Evolutionary conservation across 1,140 invertebrate species (phyloP), one percentile per base, ranked within the genome.

Genomic region (Eurosta solidaginis): DNA sequence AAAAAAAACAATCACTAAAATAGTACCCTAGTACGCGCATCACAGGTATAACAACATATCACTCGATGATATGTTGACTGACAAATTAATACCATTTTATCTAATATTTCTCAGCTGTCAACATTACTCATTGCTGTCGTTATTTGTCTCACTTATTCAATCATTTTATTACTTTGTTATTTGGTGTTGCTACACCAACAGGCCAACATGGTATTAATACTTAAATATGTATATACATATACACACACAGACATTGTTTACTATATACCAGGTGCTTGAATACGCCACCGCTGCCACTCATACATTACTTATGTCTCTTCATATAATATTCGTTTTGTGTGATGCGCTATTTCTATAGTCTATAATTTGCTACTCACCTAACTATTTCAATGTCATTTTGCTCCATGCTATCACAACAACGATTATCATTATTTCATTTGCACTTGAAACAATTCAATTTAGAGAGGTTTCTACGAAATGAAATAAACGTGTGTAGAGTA

Each of bases 381-480:
- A n/a, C n/a, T n/a, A n/a, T n/a, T n/a, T n/a, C n/a, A n/a, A n/a
- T n/a, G n/a, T n/a, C n/a, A n/a, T 63, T 63, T 40, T 63, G 29
- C 59, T 36, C 14, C 22, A 68, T n/a, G 59, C 33, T 36, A 17
- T 40, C 33, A 20, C 59, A 10, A 47, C 17, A 10, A 9, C 45
- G 25, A 47, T 75, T 75, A 20, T 49, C 73, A 75, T 75, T 75
- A 75, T 80, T 83, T 81, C 84, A 83, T 83, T 81, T 83, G 81
- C 84, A 82, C 82, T 84, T 78, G 80, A 82, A 83, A 85, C 83
- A 85, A 85, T 85, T 85, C 85, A 68, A 68, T 68, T 68, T 68
- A 42, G 36, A n/a, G n/a, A 36, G 33, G 33, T 20, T 68, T 36
- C 80, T 84, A 83, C 82, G 80, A 83, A 85, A 84, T 85, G n/a